Evolutionary conservation across 1,140 invertebrate genomes (phyloP).

Genomic region (Plectrocnemia conspersa): DNA sequence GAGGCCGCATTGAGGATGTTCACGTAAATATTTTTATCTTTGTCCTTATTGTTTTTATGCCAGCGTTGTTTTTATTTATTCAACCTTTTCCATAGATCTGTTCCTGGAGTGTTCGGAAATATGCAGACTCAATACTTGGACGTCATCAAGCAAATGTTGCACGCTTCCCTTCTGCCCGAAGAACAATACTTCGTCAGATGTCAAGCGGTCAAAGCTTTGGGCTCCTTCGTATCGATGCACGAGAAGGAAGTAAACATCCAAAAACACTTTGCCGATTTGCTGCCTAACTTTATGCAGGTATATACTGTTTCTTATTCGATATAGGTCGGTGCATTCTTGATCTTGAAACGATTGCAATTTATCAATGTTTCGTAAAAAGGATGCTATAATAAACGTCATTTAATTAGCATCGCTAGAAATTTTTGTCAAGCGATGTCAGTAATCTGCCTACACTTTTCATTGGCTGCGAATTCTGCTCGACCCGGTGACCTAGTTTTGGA

Average conservation of each 20-base stretch:
- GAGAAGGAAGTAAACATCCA: slow-evolving; percentile 85
- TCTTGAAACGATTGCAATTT: background rate
- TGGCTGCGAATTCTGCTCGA: background rate
- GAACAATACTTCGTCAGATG: slow-evolving; percentile 69
- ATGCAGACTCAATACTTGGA: slow-evolving; percentile 87
- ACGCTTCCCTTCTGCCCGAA: slow-evolving; percentile 69
- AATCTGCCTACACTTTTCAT: slow-evolving; percentile 17
- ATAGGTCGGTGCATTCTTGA: slow-evolving; percentile 7
- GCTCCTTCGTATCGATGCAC: slow-evolving; percentile 86
- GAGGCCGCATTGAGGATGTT: slow-evolving; percentile 94
- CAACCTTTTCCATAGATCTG: slow-evolving; percentile 58
- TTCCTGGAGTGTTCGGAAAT: slow-evolving; percentile 95
- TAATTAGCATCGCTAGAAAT: slow-evolving; percentile 31
- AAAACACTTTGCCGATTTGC: slow-evolving; percentile 80
- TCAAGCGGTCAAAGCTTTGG: slow-evolving; percentile 78
- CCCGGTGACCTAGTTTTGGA: background rate
- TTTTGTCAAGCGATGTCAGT: slow-evolving; percentile 27
- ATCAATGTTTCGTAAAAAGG: slow-evolving; percentile 13
- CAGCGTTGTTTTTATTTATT: background rate
- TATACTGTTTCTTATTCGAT: slow-evolving; percentile 2
- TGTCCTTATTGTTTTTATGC: background rate
- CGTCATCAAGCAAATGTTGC: slow-evolving; percentile 92
- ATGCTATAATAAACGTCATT: slow-evolving; percentile 21
- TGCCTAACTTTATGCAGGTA: slow-evolving; percentile 72
- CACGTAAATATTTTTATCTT: slow-evolving; percentile 57